These are phyloP conservation scores for Palythoa caribaeorum DNA, from an alignment of 92 coral and sea anemone genomes.

Conservation along the genomic window DNA sequence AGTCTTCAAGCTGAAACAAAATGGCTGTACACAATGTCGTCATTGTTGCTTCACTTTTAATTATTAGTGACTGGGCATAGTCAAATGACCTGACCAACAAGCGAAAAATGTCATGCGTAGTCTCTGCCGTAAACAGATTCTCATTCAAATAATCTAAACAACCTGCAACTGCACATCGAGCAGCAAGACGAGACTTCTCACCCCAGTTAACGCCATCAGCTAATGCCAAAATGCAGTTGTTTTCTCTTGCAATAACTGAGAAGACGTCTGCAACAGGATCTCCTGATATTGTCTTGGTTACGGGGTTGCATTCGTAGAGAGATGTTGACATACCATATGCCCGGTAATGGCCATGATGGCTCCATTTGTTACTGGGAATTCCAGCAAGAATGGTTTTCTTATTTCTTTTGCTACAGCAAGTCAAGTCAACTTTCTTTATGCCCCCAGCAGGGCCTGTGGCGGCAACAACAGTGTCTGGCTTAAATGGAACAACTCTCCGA, in stretches of 20 bases:
- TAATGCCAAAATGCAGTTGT: constrained; percentile 88
- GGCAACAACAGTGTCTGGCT: constrained; percentile 68
- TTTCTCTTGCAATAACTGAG: constrained; percentile 92
- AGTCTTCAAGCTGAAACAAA: constrained; percentile 81
- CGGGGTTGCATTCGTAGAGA: constrained; percentile 89
- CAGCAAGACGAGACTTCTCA: constrained; percentile 94
- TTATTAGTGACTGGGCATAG: constrained; percentile 83
- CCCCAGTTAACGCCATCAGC: constrained; percentile 99
- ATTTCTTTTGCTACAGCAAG: constrained; percentile 50
- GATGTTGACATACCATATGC: constrained; percentile 93
- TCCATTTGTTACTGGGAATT: constrained; percentile 76
- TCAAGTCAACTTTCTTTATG: constrained; percentile 60
- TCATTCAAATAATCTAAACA: constrained; percentile 82
- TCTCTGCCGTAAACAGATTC: constrained; percentile 70
- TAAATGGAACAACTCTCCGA: constrained; percentile 69
- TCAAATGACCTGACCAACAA: constrained; percentile 79
- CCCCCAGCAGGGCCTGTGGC: constrained; percentile 98
- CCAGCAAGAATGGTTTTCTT: constrained; percentile 51
- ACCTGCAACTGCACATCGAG: constrained; percentile 95
- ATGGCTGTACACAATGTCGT: constrained; percentile 97
- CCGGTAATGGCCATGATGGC: constrained; percentile 67
- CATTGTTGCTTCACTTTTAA: constrained; percentile 84
- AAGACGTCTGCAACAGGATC: constrained; percentile 97
- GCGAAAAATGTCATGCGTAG: constrained; percentile 81
- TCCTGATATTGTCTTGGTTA: constrained; percentile 70